A percentile compares a stretch with the other conserved stretches of the same genome.
Conservation (phyloP, 2,888 invertebrate genomes). For the Arge pagana region DNA sequence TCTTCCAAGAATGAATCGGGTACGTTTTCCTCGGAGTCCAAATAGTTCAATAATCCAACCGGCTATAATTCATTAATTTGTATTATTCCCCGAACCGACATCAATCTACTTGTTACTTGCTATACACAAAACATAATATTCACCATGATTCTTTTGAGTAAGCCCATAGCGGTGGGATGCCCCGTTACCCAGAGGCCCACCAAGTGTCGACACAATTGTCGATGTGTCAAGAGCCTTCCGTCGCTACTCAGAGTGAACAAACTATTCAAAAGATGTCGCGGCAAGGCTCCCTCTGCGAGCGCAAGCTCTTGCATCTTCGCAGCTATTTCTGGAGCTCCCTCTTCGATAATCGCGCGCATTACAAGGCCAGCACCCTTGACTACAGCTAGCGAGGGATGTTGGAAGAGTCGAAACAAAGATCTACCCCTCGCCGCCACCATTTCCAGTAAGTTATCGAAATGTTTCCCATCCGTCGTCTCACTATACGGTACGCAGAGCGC, state of each 20-base stretch:
- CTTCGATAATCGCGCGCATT: slow-evolving; percentile 97
- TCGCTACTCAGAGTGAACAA: slow-evolving; percentile 83
- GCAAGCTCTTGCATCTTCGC: slow-evolving; percentile 95
- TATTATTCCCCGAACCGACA: background rate
- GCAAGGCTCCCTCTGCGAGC: slow-evolving; percentile 93
- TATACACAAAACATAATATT: slow-evolving; percentile 38
- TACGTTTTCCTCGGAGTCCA: slow-evolving; percentile 86
- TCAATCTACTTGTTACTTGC: background rate
- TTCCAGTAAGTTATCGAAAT: slow-evolving; percentile 90
- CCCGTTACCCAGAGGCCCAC: slow-evolving; percentile 96
- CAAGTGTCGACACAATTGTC: slow-evolving; percentile 91
- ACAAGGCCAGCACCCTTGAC: slow-evolving; percentile 98
- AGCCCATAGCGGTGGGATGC: slow-evolving; percentile 86
- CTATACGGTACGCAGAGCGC: slow-evolving; percentile 98
- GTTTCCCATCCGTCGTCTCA: slow-evolving; percentile 97
- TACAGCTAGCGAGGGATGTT: slow-evolving; percentile 97
- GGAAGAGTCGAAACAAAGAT: slow-evolving; percentile 87
- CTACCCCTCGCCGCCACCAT: slow-evolving; percentile 93
- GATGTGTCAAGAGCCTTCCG: slow-evolving; percentile 79
- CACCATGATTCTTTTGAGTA: slow-evolving; percentile 88
- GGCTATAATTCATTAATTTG: slow-evolving; percentile 71
- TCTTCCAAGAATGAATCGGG: slow-evolving; percentile 75
- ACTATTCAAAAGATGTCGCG: slow-evolving; percentile 88
- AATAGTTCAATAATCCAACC: slow-evolving; percentile 83
- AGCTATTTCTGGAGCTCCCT: slow-evolving; percentile 90